Evolutionary conservation across 2,888 invertebrate species (phyloP), one percentile per base, ranked within the genome.

Genomic region (Tenthredo livida): DNA sequence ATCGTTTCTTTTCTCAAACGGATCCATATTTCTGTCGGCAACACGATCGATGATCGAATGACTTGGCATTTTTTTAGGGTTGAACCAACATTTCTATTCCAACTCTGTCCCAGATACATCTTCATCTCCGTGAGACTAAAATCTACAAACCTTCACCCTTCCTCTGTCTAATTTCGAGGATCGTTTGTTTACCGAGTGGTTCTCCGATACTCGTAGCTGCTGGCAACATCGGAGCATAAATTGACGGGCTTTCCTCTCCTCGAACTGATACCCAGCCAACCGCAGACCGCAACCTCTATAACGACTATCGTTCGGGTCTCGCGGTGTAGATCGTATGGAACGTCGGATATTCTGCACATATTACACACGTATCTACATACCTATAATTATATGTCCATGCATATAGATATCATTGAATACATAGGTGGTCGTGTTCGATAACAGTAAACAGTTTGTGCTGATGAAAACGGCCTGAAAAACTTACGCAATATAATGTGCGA

Each of bases 191-290:
- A 25, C 40, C 37, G 80, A 61, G 80, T 40, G 80, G 33, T 80
- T 80, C 58, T 40, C 83, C 83, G 67, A 83, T 83, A 83, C 65
- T 67, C 61, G 67, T 29, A 47, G 29, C 70, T 37, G 47, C 29
- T 83, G 83, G 43, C 83, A 83, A 83, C 70, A 67, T 83, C 70
- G 83, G n/a, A 70, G 83, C 83, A 83, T 83, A 83, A 83, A 83
- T 83, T 83, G 83, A 83, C 83, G 83, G 37, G 83, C 67, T 83
- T 83, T 70, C 83, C 83, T 83, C 65, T 70, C 80, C 67, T 47
- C 65, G 83, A 83, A 83, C 83, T 33, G 83, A 83, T 67, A 67
- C 67, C 40, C 67, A 83, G 67, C 67, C 83, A 70, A 67, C 83
- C 83, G 67, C 83, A 50, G 47, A 83, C 83, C 83, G 29, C 67